A percentile compares a stretch with the other conserved stretches of the same genome.
phyloP scores from a whole-genome alignment of 2,888 invertebrate genomes.

The Orchestes rusci region DNA sequence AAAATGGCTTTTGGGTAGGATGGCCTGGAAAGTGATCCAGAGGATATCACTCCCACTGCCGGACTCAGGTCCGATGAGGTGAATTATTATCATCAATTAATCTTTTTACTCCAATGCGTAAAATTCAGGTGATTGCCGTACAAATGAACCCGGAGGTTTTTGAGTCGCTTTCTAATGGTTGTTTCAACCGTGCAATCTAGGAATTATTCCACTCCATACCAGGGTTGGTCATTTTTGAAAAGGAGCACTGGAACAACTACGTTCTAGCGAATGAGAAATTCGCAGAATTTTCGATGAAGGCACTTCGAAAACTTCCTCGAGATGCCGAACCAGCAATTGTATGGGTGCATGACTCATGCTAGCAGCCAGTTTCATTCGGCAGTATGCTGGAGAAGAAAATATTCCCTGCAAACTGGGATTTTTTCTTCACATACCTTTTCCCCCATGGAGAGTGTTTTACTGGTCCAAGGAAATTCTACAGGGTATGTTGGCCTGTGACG shows the following conservation, averaged over 20 bases:
- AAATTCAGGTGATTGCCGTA: conserved; percentile 68
- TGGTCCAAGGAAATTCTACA: conserved; percentile 92
- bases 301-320: conserved; percentile 49
- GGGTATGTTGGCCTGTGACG: conserved; percentile 86
- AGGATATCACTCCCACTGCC: conserved; percentile 79
- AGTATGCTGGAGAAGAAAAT: conserved; percentile 70
- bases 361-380: conserved; percentile 85
- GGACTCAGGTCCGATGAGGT: conserved; percentile 79
- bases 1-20: conserved; percentile 83
- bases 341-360: conserved; percentile 94
- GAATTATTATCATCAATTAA: conserved; percentile 9
- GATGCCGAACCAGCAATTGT: conserved; percentile 62
- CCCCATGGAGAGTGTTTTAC: conserved; percentile 84
- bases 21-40: conserved; percentile 88
- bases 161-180: conserved; percentile 86
- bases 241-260: conserved; percentile 78
- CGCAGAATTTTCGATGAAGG: conserved; percentile 69
- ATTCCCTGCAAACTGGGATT: conserved; percentile 78
- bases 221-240: conserved; percentile 74
- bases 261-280: conserved; percentile 72
- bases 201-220: conserved; percentile 91
- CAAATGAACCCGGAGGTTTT: conserved; percentile 68
- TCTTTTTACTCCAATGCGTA: neutral
- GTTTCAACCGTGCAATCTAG: conserved; percentile 89
- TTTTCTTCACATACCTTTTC: conserved; percentile 92